These are phyloP conservation scores for Amphilophus citrinellus DNA, from an alignment of 2,113 vertebrate genomes.

Conservation along the genomic window DNA sequence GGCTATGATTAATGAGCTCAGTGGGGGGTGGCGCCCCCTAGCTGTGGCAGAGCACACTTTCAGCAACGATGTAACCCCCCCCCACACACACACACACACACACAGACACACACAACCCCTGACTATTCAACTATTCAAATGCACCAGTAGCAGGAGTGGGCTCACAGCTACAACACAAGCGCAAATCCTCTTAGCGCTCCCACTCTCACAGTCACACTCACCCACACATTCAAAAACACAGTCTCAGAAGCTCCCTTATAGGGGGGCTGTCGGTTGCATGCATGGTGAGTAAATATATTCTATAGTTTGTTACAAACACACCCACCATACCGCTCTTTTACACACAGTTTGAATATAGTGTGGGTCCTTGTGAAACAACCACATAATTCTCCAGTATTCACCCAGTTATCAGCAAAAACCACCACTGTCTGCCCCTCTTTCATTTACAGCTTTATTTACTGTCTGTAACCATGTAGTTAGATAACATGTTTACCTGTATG, in stretches of 20 bases:
- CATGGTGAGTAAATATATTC: conserved; percentile 63
- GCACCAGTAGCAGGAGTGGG: conserved; percentile 46
- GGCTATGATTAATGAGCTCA: conserved; percentile 80
- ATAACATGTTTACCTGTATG: conserved; percentile 52
- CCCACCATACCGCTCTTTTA: conserved; percentile 20
- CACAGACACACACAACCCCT: too few species aligned
- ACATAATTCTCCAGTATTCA: conserved; percentile 38
- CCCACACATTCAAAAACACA: conserved; percentile 66
- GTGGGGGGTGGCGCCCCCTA: conserved; percentile 81
- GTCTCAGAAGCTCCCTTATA: conserved; percentile 50
- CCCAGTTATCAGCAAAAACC: conserved; percentile 60
- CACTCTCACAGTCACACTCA: conserved; percentile 70
- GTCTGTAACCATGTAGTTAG: conserved; percentile 37
- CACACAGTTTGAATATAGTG: conserved; percentile 30
- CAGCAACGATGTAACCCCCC: not conserved
- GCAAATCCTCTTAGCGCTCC: conserved; percentile 72
- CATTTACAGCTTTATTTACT: conserved; percentile 38
- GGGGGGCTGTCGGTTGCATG: conserved; percentile 45
- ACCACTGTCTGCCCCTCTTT: conserved; percentile 35
- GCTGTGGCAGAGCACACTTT: conserved; percentile 51
- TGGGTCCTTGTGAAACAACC: conserved; percentile 32
- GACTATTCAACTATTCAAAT: conserved; percentile 35
- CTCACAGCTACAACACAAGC: conserved; percentile 56
- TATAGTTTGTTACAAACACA: conserved; percentile 39
- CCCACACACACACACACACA: not conserved